phyloP scores from a whole-genome alignment of 2,113 vertebrate species.

The Chascanopsetta lugubris region DNA sequence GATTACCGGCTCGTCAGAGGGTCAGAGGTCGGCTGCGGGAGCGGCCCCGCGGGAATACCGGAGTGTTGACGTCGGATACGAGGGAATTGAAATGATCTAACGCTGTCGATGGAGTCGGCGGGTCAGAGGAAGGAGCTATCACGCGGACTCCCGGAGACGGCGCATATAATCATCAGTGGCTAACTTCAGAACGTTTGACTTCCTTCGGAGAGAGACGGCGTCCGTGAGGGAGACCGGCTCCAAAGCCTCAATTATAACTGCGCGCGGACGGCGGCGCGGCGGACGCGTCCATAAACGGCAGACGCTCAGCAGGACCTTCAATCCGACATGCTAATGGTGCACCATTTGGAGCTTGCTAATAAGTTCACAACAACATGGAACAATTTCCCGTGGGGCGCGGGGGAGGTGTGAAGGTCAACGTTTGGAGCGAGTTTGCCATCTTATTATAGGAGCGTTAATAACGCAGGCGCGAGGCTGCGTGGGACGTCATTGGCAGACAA shows the following conservation, averaged over 20 bases:
- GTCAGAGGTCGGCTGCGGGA: conserved; percentile 36
- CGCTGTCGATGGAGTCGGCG: conserved; percentile 39
- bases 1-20: conserved; percentile 41
- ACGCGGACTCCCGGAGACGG: conserved; percentile 21
- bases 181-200: conserved; percentile 19
- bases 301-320: conserved; percentile 21
- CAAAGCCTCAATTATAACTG: background rate
- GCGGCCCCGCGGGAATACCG: conserved; percentile 15
- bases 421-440: background rate
- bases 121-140: conserved; percentile 35
- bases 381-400: background rate
- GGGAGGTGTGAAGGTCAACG: background rate
- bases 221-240: conserved; percentile 8
- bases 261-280: background rate
- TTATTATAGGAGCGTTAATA: conserved; percentile 6
- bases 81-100: conserved; percentile 47
- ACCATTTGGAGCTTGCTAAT: conserved; percentile 9
- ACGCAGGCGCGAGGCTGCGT: background rate
- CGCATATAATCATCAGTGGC: conserved; percentile 32
- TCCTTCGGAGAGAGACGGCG: background rate
- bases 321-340: conserved; percentile 23
- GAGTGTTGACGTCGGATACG: conserved; percentile 42
- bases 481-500: background rate
- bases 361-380: conserved; percentile 1
- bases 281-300: conserved; percentile 2